A percentile compares a stretch with the other conserved stretches of the same genome.
These are phyloP conservation scores for Cirrhinus molitorella DNA, from an alignment of 2,797 vertebrate genomes.

Conservation along the genomic window DNA sequence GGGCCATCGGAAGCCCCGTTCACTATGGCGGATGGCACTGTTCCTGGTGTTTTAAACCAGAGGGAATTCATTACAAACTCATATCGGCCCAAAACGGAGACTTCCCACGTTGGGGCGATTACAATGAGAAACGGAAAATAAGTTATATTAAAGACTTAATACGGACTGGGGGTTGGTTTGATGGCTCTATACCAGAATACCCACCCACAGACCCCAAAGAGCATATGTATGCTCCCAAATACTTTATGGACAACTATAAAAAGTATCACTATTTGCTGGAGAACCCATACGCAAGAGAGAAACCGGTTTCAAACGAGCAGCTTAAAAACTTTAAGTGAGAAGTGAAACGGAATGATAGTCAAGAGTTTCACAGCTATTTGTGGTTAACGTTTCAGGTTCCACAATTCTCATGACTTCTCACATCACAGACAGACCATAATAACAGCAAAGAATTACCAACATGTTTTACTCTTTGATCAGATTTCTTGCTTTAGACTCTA, in stretches of 20 bases:
- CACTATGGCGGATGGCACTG: constrained; percentile 91
- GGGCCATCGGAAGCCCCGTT: constrained; percentile 85
- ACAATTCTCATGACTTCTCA: background rate
- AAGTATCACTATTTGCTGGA: constrained; percentile 83
- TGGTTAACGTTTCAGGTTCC: background rate
- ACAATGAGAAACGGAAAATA: constrained; percentile 84
- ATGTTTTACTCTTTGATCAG: background rate
- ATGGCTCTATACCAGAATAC: constrained; percentile 83
- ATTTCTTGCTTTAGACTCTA: background rate
- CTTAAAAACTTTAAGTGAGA: background rate
- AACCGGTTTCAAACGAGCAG: background rate
- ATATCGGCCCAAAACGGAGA: constrained; percentile 88
- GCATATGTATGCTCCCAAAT: constrained; percentile 88
- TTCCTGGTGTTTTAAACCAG: constrained; percentile 88
- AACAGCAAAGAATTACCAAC: background rate
- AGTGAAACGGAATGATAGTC: background rate
- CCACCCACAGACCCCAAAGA: constrained; percentile 83
- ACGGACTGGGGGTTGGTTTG: constrained; percentile 88
- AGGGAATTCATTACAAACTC: constrained; percentile 87
- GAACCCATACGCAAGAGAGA: constrained; percentile 79
- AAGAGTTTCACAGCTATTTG: background rate
- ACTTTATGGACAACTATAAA: constrained; percentile 81
- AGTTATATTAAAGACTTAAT: constrained; percentile 85
- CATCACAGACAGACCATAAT: background rate
- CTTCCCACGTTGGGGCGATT: constrained; percentile 90